Conservation (phyloP, 92 coral and sea anemone genomes). For the Palythoa caribaeorum region DNA sequence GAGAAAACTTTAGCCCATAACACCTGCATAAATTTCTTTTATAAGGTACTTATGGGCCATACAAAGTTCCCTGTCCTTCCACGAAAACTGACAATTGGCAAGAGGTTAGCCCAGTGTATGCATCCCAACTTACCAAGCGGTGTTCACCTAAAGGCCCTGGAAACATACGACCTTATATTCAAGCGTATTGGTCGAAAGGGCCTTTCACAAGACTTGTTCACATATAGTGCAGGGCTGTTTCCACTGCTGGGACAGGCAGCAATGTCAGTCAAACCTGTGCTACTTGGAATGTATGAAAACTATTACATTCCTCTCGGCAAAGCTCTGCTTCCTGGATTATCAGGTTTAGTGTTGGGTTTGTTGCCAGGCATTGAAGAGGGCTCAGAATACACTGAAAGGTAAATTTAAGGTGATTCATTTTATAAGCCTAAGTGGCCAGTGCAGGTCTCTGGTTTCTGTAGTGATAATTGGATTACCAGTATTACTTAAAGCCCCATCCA, state of each 20-base stretch:
- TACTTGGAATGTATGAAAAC: slow-evolving; percentile 88
- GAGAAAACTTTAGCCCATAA: background rate
- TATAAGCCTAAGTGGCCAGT: no score
- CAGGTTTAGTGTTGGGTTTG: slow-evolving; percentile 86
- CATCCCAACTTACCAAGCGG: slow-evolving; percentile 97
- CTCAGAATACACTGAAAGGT: slow-evolving; percentile 97
- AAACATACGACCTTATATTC: slow-evolving; percentile 92
- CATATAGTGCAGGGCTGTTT: slow-evolving; percentile 91
- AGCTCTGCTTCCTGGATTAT: slow-evolving; percentile 85
- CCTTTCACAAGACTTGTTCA: slow-evolving; percentile 90
- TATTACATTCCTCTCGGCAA: slow-evolving; percentile 87
- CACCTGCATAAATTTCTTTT: background rate
- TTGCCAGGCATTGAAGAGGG: slow-evolving; percentile 98
- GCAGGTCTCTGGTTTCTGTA: no score
- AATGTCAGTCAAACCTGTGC: slow-evolving; percentile 91
- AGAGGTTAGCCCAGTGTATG: slow-evolving; percentile 91
- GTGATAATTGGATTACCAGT: no score
- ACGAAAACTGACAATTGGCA: slow-evolving; percentile 90
- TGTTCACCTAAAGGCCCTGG: slow-evolving; percentile 93
- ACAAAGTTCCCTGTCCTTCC: slow-evolving; percentile 92
- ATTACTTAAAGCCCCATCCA: no score
- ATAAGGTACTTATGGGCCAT: slow-evolving; percentile 76
- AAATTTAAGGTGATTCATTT: background rate
- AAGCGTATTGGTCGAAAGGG: slow-evolving; percentile 90
- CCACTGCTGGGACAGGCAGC: slow-evolving; percentile 95